phyloP scores from a whole-genome alignment of 1,140 invertebrate genomes.

The Brachionus koreanus region DNA sequence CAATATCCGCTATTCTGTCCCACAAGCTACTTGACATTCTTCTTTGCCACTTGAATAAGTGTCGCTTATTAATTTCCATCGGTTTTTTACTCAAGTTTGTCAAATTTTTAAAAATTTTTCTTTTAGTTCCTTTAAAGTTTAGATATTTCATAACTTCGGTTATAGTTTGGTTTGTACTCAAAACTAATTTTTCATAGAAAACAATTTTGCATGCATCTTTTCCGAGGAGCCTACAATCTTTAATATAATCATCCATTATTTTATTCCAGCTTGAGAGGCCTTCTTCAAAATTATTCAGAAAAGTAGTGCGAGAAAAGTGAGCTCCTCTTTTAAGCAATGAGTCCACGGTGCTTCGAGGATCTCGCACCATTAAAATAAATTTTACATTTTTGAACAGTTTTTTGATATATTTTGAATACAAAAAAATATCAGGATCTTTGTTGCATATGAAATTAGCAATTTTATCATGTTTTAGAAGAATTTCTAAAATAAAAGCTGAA shows the following conservation, averaged over 20 bases:
- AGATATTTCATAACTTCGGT: constrained; percentile 81
- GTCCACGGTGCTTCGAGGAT: constrained; percentile 93
- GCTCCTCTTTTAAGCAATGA: constrained; percentile 91
- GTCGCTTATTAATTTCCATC: neutral
- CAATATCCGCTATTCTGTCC: neutral
- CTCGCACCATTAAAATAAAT: constrained; percentile 95
- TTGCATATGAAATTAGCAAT: constrained; percentile 84
- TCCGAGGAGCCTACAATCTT: constrained; percentile 75
- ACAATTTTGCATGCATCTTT: constrained; percentile 78
- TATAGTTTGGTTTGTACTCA: constrained; percentile 86
- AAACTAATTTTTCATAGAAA: constrained; percentile 92
- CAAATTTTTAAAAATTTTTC: constrained; percentile 12
- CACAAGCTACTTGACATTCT: neutral
- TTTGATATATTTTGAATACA: constrained; percentile 76
- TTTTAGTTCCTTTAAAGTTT: constrained; percentile 64
- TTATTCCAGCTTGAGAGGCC: constrained; percentile 85
- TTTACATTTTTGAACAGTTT: constrained; percentile 71
- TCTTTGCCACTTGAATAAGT: constrained; percentile 25
- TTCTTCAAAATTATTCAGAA: constrained; percentile 85
- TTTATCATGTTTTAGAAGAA: constrained; percentile 70
- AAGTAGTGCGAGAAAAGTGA: constrained; percentile 93
- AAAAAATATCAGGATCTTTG: constrained; percentile 94
- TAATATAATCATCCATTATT: constrained; percentile 86
- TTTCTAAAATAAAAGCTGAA: constrained; percentile 22
- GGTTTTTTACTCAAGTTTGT: neutral